Conservation (phyloP, 1,140 invertebrate genomes). For the Phthorimaea operculella region DNA sequence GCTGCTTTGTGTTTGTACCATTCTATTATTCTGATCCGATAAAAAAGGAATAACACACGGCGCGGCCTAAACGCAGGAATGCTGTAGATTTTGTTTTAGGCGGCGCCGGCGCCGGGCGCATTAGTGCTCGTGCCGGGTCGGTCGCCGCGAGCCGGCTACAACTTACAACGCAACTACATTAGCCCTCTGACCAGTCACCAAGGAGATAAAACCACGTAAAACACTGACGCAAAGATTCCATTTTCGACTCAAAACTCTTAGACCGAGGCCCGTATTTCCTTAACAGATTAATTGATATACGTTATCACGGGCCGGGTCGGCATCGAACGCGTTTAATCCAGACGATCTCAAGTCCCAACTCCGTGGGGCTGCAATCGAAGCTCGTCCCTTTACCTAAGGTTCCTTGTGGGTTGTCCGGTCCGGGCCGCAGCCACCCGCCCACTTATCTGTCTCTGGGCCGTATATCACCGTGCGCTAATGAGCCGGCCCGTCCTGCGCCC, state of each 20-base stretch:
- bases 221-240: no score
- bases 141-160: constrained; percentile 17
- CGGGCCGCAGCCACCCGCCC: not conserved
- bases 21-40: constrained; percentile 59
- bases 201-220: no score
- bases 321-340: no score
- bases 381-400: no score
- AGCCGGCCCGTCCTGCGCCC: not conserved
- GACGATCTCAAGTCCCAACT: no score
- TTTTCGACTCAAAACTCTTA: no score
- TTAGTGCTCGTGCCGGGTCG: constrained; percentile 26
- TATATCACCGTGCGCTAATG: not conserved
- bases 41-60: constrained; percentile 60
- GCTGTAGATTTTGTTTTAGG: constrained; percentile 55
- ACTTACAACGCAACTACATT: constrained; percentile 51
- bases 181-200: constrained; percentile 20
- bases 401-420: no score
- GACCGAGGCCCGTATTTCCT: no score
- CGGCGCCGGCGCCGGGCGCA: constrained; percentile 62
- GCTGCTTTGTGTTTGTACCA: constrained; percentile 57
- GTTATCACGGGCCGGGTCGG: no score
- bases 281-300: no score
- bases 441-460: not conserved
- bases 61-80: constrained; percentile 56
- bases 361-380: no score